Percentiles rank a stretch among this genome's conserved stretches.
Evolutionary conservation across 1,140 invertebrate genomes (phyloP).

Genomic region (Cherax quadricarinatus): DNA sequence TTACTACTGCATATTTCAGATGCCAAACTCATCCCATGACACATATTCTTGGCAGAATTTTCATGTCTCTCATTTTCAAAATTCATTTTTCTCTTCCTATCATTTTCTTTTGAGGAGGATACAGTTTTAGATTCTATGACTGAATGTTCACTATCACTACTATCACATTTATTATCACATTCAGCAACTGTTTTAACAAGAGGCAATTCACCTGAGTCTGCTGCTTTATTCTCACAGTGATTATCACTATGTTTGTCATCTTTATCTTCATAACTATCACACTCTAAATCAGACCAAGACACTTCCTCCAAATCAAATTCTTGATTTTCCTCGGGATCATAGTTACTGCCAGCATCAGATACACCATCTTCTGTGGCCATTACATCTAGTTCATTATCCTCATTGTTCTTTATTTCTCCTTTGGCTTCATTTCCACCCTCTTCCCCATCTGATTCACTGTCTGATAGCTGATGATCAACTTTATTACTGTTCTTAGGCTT

Average conservation of each 20-base stretch:
- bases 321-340: constrained; percentile 52
- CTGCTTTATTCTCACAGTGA: background rate
- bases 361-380: background rate
- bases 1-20: background rate
- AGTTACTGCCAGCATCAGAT: constrained; percentile 3
- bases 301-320: constrained; percentile 50
- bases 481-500: background rate
- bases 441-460: constrained; percentile 54
- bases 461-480: constrained; percentile 40
- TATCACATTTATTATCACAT: background rate
- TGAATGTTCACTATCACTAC: background rate
- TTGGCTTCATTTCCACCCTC: background rate
- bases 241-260: background rate
- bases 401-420: background rate
- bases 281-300: constrained; percentile 39
- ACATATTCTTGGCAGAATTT: background rate
- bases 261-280: background rate
- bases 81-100: background rate
- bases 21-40: background rate
- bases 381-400: background rate
- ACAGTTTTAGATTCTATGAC: background rate
- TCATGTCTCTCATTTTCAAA: background rate
- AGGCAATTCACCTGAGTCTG: background rate
- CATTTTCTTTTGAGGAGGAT: background rate
- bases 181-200: background rate